phyloP scores from a whole-genome alignment of 1,140 invertebrate species.

The Drosophila lowei region DNA sequence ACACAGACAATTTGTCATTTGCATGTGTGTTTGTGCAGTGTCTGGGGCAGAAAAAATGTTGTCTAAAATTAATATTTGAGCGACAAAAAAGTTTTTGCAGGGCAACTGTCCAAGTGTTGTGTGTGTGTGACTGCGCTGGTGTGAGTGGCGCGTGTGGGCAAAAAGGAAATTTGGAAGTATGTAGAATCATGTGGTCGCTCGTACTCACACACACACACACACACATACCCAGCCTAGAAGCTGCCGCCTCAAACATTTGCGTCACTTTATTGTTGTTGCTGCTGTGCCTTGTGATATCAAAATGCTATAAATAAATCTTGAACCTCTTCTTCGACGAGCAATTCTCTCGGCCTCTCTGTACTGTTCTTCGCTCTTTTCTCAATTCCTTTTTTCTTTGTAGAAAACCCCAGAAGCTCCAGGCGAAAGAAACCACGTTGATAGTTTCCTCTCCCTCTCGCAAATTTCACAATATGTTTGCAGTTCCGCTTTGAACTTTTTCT shows the following conservation, averaged over 20 bases:
- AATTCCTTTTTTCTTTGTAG: conserved; percentile 53
- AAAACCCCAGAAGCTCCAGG: conserved; percentile 44
- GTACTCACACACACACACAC: conserved; percentile 19
- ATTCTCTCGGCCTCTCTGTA: conserved; percentile 58
- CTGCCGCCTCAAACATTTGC: conserved; percentile 63
- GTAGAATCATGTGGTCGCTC: conserved; percentile 70
- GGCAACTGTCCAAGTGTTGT: conserved; percentile 37
- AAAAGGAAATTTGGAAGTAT: conserved; percentile 69
- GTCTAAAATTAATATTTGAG: conserved; percentile 81
- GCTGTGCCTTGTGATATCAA: conserved; percentile 72
- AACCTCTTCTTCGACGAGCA: conserved; percentile 52
- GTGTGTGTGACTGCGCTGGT: conserved; percentile 15
- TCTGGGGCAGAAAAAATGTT: conserved; percentile 55
- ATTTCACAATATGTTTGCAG: conserved; percentile 56
- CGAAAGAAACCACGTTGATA: conserved; percentile 35
- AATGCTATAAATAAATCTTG: conserved; percentile 72
- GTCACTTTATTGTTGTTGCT: conserved; percentile 55
- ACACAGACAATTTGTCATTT: conserved; percentile 7
- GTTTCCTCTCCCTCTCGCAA: conserved; percentile 21
- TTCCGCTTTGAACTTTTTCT: conserved; percentile 43
- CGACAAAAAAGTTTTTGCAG: conserved; percentile 57
- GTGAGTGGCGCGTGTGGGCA: conserved; percentile 14
- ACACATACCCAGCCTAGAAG: conserved; percentile 2
- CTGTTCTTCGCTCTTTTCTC: conserved; percentile 24
- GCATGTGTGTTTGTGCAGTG: conserved; percentile 32